Evolutionary conservation across 2,888 invertebrate species (phyloP).

Genomic region (Dolomedes plantarius): DNA sequence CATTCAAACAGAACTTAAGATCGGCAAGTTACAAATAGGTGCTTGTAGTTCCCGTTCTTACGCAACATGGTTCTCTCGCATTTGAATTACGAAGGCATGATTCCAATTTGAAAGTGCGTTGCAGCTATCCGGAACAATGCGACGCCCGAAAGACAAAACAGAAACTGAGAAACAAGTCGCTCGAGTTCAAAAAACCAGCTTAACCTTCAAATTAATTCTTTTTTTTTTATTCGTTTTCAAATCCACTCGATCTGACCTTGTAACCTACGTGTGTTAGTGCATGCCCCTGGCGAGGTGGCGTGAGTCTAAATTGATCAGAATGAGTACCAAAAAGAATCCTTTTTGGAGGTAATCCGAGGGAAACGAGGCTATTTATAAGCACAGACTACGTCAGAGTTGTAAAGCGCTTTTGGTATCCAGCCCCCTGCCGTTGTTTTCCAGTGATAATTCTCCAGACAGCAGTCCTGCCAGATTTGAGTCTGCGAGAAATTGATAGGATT

Average conservation of each 20-base stretch:
- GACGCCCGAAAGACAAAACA: background rate
- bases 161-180: background rate
- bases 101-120: no score
- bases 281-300: no score
- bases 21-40: no score
- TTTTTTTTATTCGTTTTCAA: background rate
- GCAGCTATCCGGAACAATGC: background rate
- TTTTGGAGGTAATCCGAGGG: background rate
- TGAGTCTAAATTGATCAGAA: background rate
- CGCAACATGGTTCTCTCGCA: no score
- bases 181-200: constrained; percentile 1
- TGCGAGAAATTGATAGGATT: no score
- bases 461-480: background rate
- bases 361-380: background rate
- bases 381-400: background rate
- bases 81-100: no score
- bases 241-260: background rate
- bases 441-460: background rate
- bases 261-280: background rate
- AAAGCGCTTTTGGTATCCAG: background rate
- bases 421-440: background rate
- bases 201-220: background rate
- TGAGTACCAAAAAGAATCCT: background rate
- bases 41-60: no score
- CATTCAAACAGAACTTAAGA: no score